Percentiles rank a stretch among this genome's conserved stretches.
Evolutionary conservation across 23 tunicate species (phyloP).

Genomic region (Styela clava): DNA sequence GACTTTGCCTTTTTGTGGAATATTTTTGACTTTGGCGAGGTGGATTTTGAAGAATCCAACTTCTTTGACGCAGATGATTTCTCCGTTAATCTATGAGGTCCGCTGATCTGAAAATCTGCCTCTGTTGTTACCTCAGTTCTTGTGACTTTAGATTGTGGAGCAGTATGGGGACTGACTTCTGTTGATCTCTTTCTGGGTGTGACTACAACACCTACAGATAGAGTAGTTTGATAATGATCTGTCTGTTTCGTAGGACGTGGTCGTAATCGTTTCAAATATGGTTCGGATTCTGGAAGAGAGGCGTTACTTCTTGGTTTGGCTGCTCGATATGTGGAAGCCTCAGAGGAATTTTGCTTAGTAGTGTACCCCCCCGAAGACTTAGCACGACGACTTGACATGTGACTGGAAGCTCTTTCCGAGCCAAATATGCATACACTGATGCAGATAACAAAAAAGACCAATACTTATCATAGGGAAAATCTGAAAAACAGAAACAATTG

Average conservation of each 20-base stretch:
- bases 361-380: slow-evolving; percentile 45
- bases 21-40: neutral
- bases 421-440: too few species aligned
- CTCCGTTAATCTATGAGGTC: neutral
- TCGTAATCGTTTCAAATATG: slow-evolving; percentile 47
- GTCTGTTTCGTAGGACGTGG: slow-evolving; percentile 90
- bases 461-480: too few species aligned
- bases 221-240: slow-evolving; percentile 41
- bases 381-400: slow-evolving; percentile 77
- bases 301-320: neutral
- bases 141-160: neutral
- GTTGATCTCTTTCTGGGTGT: neutral
- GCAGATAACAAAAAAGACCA: too few species aligned
- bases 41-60: too few species aligned
- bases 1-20: neutral
- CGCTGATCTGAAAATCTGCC: too few species aligned
- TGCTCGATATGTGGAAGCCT: slow-evolving; percentile 3
- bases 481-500: too few species aligned
- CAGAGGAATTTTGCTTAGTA: slow-evolving; percentile 10
- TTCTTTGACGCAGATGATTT: neutral
- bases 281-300: neutral
- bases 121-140: neutral
- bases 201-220: neutral
- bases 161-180: neutral
- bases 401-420: slow-evolving; percentile 29